Evolutionary conservation across 2,113 vertebrate genomes (phyloP).

Genomic region (Willisornis vidua): DNA sequence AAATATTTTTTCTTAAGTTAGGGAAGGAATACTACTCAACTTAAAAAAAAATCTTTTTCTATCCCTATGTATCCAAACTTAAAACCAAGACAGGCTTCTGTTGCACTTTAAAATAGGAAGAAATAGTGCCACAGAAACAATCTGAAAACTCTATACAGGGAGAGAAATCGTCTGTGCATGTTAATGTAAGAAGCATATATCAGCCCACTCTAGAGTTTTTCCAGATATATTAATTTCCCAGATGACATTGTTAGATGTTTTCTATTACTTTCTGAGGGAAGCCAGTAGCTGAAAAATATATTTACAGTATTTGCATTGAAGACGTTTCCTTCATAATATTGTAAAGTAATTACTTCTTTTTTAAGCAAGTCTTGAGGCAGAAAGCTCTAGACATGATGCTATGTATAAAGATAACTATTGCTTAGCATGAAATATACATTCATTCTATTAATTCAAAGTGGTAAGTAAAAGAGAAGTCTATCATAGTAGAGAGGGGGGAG

Average conservation of each 20-base stretch:
- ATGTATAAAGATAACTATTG: neutral
- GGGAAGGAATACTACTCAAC: neutral
- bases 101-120: neutral
- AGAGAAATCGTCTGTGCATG: neutral
- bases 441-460: neutral
- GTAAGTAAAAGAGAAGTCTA: neutral
- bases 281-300: neutral
- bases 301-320: neutral
- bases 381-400: neutral
- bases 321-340: neutral
- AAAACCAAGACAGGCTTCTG: neutral
- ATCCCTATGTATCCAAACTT: neutral
- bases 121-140: neutral
- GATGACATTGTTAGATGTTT: slow-evolving; percentile 15
- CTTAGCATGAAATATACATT: neutral
- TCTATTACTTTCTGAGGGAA: slow-evolving; percentile 3
- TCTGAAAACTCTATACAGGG: neutral
- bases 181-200: neutral
- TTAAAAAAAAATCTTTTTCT: neutral
- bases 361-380: neutral
- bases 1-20: neutral
- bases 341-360: neutral
- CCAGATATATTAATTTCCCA: slow-evolving; percentile 7
- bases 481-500: neutral
- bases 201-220: neutral